Conservation (phyloP, 2,797 vertebrate genomes). For the Numenius phaeopus region DNA sequence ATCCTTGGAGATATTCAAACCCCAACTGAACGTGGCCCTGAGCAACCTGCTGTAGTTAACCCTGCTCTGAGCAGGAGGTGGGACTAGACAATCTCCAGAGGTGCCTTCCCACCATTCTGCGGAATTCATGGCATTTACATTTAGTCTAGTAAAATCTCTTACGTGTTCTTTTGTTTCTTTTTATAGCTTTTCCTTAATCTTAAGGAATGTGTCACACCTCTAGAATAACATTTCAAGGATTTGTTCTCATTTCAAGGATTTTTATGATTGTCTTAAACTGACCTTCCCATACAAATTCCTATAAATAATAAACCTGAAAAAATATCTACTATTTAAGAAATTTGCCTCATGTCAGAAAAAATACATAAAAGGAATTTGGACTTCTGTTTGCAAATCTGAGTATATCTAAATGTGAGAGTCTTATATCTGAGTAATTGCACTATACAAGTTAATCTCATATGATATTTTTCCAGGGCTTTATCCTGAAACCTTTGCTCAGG, state of each 20-base stretch:
- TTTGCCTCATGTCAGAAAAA: not conserved
- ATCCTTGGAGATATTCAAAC: not conserved
- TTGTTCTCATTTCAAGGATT: not conserved
- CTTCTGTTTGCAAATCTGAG: not conserved
- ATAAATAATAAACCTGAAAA: not conserved
- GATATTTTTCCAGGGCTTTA: not conserved
- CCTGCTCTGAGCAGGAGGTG: not conserved
- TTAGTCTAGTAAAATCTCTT: not conserved
- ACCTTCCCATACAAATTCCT: not conserved
- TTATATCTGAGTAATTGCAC: not conserved
- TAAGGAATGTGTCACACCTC: not conserved
- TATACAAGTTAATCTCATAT: not conserved
- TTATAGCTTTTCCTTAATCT: not conserved
- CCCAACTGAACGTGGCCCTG: not conserved
- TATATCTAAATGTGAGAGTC: not conserved
- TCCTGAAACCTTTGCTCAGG: not conserved
- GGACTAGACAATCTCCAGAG: not conserved
- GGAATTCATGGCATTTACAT: not conserved
- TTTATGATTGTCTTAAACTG: not conserved
- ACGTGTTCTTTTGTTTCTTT: not conserved
- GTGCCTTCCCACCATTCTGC: not conserved
- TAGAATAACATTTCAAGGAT: not conserved
- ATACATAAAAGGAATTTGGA: not conserved
- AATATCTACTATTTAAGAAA: not conserved
- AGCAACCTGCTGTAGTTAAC: not conserved